Conservation (phyloP, 2,888 invertebrate genomes). For the Drosophila ustulata region DNA sequence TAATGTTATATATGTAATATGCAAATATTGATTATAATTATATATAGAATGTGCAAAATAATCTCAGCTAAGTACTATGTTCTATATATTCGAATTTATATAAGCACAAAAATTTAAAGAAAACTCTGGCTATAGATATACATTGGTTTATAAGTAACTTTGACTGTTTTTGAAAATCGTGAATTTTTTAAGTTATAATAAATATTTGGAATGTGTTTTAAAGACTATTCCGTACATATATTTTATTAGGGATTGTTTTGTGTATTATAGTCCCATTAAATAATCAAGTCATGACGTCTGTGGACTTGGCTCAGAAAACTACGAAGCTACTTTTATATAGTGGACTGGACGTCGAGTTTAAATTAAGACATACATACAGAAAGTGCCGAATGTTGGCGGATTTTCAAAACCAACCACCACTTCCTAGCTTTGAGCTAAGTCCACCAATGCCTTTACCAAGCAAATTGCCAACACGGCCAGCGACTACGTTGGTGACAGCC, state of each 20-base stretch:
- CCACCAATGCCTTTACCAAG: conserved; percentile 96
- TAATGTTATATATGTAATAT: conserved; percentile 33
- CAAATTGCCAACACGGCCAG: conserved; percentile 94
- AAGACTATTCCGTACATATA: conserved; percentile 17
- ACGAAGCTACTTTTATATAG: conserved; percentile 36
- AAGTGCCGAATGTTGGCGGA: neutral
- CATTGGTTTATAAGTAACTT: conserved; percentile 22
- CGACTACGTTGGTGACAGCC: conserved; percentile 86
- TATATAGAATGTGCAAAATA: conserved; percentile 11
- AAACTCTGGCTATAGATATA: conserved; percentile 11
- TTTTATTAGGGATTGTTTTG: neutral
- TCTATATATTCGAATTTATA: neutral
- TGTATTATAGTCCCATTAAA: conserved; percentile 8
- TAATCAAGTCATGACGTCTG: conserved; percentile 20
- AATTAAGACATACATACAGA: conserved; percentile 11
- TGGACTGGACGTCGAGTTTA: conserved; percentile 32
- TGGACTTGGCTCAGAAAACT: conserved; percentile 54
- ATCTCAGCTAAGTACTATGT: conserved; percentile 11
- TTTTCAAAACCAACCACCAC: conserved; percentile 93
- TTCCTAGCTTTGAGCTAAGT: conserved; percentile 94
- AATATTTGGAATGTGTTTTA: conserved; percentile 9
- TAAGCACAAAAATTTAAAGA: conserved; percentile 5
- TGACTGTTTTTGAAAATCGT: conserved; percentile 3
- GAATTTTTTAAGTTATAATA: conserved; percentile 1
- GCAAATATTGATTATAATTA: conserved; percentile 12